Base-by-base conservation (phyloP, 2,888 invertebrate genomes). In the Cephonodes hylas region DNA sequence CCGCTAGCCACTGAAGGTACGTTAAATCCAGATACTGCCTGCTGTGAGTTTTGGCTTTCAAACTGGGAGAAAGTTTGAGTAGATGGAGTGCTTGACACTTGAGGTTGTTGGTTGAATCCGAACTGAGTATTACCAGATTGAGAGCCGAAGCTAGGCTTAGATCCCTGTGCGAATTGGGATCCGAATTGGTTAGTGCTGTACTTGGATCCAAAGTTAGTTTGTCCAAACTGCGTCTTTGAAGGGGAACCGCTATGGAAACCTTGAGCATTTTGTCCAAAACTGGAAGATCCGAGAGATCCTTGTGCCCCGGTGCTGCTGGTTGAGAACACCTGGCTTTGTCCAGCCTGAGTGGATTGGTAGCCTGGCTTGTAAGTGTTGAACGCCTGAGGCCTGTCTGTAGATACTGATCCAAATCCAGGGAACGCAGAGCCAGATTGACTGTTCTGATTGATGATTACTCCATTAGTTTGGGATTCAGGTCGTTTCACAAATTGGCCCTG, bases 391-490 rank as follows among this genome's bases (percentile, higher is more conserved):
- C 6, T 23, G 22, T 38, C 48, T 46, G 38, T 46, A 15, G 46
- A 15, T 10, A 25, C 25, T 7, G 27, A 48, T 25, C n/a, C 48
- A 7, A 25, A 27, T 7, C 59, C 67, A 8, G 79, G 75, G 67
- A 70, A 76, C 20, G 64, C 75, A 68, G 78, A 75, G 46, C 69
- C 72, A 20, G 48, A 13, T 66, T 81, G 77, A 61, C 74, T 79
- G 65, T 79, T 81, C 65, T 86, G 84, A 78, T 77, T 84, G 60
- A 82, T 81, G 69, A 82, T 80, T 58, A 81, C 69, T 31, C 81
- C 81, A 72, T 83, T 79, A 44, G 74, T 75, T 69, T 77, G 79
- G 61, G 73, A 75, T 70, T 67, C 81, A 71, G 80, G 78, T 74
- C 73, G 76, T 63, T 76, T 79, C 58, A 77, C 81, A 74, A 82